Percentiles rank a stretch among this genome's conserved stretches.
These are phyloP conservation scores for Mesoclemmys tuberculata DNA, from an alignment of 2,113 vertebrate genomes.

Conservation along the genomic window DNA sequence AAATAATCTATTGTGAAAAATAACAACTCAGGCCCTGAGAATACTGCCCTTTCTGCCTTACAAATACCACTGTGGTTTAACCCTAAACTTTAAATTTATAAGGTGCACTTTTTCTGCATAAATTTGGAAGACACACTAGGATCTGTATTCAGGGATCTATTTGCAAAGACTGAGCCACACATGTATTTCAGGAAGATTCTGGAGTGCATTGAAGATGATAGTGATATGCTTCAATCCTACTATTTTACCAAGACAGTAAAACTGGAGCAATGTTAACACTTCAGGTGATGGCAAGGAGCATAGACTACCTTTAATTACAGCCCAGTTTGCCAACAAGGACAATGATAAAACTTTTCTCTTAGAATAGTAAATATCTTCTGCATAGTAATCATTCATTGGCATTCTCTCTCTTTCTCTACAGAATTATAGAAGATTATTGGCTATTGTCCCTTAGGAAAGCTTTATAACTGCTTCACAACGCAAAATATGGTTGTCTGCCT, in stretches of 20 bases:
- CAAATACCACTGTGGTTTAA: accelerated
- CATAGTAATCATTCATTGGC: constrained; percentile 31
- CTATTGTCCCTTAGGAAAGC: constrained; percentile 22
- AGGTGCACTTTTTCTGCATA: neutral
- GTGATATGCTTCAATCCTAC: constrained; percentile 51
- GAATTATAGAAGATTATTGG: constrained; percentile 69
- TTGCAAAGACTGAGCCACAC: neutral
- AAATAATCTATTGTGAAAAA: neutral
- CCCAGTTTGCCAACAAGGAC: constrained; percentile 57
- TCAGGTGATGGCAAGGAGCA: constrained; percentile 53
- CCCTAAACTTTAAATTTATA: neutral
- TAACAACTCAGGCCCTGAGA: neutral
- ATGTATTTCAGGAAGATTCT: constrained; percentile 52
- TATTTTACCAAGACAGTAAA: constrained; percentile 47
- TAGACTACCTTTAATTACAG: constrained; percentile 70
- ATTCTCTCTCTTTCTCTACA: constrained; percentile 5
- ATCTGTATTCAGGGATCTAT: constrained; percentile 48
- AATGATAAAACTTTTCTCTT: neutral
- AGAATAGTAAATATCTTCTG: neutral
- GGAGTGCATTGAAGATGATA: constrained; percentile 45
- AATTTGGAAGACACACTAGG: constrained; percentile 4
- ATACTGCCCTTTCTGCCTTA: neutral
- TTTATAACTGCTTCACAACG: constrained; percentile 13
- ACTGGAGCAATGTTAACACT: constrained; percentile 26
- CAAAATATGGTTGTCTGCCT: constrained; percentile 47